Evolutionary conservation across 2,113 vertebrate genomes (phyloP).

Genomic region (Spilogale gracilis): DNA sequence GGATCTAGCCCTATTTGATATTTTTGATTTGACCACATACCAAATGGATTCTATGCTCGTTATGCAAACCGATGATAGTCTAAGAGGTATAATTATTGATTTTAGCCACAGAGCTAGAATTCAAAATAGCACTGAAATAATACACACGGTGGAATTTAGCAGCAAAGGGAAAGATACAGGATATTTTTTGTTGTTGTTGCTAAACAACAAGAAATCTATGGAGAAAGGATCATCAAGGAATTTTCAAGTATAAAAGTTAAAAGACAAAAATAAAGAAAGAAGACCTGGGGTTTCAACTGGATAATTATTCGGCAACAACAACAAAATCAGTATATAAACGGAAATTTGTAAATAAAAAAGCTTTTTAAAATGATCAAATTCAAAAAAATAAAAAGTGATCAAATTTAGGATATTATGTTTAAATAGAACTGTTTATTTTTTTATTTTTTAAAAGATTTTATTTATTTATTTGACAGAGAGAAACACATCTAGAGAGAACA

Average conservation of each 20-base stretch:
- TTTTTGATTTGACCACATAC: not conserved
- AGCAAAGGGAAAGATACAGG: not conserved
- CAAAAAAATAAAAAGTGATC: not conserved
- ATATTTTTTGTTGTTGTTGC: not conserved
- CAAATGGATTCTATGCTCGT: not conserved
- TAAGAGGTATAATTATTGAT: not conserved
- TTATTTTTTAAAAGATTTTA: too few species aligned
- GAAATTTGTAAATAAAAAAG: not conserved
- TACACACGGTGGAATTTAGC: not conserved
- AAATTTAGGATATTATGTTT: not conserved
- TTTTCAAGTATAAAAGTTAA: not conserved
- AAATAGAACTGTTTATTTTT: not conserved
- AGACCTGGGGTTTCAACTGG: not conserved
- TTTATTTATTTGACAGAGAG: too few species aligned
- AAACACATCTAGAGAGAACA: too few species aligned
- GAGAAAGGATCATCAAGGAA: not conserved
- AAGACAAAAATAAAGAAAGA: not conserved
- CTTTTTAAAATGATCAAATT: not conserved
- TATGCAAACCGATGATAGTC: not conserved
- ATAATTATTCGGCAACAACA: not conserved
- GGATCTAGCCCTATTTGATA: not conserved
- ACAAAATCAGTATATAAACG: not conserved
- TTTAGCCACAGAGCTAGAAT: not conserved
- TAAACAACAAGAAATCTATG: not conserved
- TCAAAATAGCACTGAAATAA: not conserved